A percentile compares a stretch with the other conserved stretches of the same genome.
These are phyloP conservation scores for Philotrypesis tridentata DNA, from an alignment of 1,140 invertebrate genomes.

Conservation along the genomic window DNA sequence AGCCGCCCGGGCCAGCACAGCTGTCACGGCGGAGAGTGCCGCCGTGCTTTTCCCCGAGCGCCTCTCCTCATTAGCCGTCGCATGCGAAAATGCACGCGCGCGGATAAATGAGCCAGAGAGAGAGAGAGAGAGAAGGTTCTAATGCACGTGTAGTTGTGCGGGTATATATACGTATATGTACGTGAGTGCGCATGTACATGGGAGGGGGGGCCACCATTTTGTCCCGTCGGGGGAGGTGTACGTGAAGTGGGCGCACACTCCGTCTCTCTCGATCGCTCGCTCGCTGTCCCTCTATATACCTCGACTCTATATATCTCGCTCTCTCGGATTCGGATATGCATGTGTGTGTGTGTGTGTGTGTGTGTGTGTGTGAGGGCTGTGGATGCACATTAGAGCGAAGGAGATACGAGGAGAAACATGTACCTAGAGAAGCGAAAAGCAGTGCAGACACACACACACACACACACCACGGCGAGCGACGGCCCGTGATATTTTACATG, in stretches of 20 bases:
- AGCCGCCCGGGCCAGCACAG: background rate
- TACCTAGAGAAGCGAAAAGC: no score
- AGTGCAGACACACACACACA: no score
- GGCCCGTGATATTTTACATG: no score
- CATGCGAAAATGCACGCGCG: constrained; percentile 2
- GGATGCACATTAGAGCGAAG: background rate
- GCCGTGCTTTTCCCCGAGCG: background rate
- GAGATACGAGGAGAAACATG: background rate
- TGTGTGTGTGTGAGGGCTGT: no score
- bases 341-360: no score
- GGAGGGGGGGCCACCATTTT: constrained; percentile 75
- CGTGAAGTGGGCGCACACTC: background rate
- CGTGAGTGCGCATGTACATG: constrained; percentile 47
- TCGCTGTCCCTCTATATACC: background rate
- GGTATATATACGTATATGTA: background rate
- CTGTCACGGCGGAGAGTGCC: background rate
- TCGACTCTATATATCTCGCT: background rate
- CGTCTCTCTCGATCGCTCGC: constrained; percentile 11
- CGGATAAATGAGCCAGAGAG: background rate
- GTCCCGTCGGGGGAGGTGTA: constrained; percentile 74
- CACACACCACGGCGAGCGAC: background rate
- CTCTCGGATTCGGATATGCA: background rate
- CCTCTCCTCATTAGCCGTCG: background rate
- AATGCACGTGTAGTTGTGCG: constrained; percentile 1
- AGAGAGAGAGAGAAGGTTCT: background rate